Conservation (phyloP, 2,113 vertebrate genomes). For the Brachyistius frenatus region DNA sequence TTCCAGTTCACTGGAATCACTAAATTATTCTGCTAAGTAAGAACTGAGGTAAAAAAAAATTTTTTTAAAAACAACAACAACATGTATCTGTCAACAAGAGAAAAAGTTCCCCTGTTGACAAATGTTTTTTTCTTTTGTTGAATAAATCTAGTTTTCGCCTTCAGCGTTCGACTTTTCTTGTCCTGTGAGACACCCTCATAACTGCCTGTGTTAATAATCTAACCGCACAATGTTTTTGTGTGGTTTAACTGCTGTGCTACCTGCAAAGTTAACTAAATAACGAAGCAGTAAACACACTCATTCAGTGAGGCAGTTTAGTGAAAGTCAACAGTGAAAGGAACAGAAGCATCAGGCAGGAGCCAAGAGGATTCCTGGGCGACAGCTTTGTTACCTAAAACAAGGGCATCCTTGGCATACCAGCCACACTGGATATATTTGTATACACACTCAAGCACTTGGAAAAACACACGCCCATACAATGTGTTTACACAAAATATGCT, state of each 20-base stretch:
- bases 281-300: neutral
- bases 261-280: slow-evolving; percentile 6
- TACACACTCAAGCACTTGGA: slow-evolving; percentile 16
- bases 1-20: neutral
- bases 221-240: neutral
- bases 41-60: slow-evolving; percentile 1
- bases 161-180: neutral
- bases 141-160: neutral
- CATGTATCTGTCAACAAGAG: neutral
- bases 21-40: slow-evolving; percentile 13
- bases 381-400: slow-evolving; percentile 46
- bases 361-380: slow-evolving; percentile 7
- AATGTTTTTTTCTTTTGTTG: neutral
- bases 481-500: slow-evolving; percentile 46
- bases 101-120: neutral
- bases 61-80: slow-evolving; percentile 4
- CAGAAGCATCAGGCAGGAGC: slow-evolving; percentile 8
- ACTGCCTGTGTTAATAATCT: neutral
- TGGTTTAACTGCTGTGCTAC: neutral
- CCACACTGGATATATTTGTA: slow-evolving; percentile 55
- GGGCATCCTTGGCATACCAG: slow-evolving; percentile 60
- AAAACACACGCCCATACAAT: slow-evolving; percentile 28
- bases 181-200: neutral
- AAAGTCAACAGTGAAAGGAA: slow-evolving; percentile 23
- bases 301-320: slow-evolving; percentile 7